Evolutionary conservation across 2,888 invertebrate species (phyloP).

Genomic region (Aphidius colemani): DNA sequence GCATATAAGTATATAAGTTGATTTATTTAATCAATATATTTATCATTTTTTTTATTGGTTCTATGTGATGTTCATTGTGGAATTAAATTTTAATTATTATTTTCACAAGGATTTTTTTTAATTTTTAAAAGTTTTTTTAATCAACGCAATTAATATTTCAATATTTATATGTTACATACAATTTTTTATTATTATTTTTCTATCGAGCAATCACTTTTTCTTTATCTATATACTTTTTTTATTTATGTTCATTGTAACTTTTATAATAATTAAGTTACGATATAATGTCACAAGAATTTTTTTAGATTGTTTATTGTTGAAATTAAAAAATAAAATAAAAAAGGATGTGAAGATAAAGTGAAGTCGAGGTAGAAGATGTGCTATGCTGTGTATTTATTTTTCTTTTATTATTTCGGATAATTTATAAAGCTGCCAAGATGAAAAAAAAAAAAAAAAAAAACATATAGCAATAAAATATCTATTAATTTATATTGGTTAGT

Average conservation of each 20-base stretch:
- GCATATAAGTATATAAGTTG: background rate
- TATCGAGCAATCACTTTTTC: conserved; percentile 20
- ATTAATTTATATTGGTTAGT: background rate
- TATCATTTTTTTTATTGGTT: background rate
- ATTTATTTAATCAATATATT: conserved; percentile 15
- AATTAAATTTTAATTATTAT: too few relatives aligned
- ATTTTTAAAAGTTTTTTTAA: conserved; percentile 5
- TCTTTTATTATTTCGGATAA: conserved; percentile 2
- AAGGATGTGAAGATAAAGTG: too few relatives aligned
- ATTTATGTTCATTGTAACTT: background rate
- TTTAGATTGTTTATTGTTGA: background rate
- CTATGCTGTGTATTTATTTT: conserved; percentile 12
- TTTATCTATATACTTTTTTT: conserved; percentile 8
- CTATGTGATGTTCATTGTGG: too few relatives aligned
- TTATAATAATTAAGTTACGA: background rate
- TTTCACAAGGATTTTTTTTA: background rate
- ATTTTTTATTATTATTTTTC: conserved; percentile 18
- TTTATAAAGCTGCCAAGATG: conserved; percentile 10
- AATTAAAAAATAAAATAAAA: background rate
- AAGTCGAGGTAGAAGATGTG: conserved; percentile 24
- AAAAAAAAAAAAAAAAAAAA: conserved; percentile 5
- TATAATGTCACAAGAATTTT: background rate
- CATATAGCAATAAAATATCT: background rate
- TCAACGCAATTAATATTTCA: conserved; percentile 20
- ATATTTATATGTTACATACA: conserved; percentile 9